phyloP scores from a whole-genome alignment of 2,113 vertebrate species.

The Saccopteryx leptura region DNA sequence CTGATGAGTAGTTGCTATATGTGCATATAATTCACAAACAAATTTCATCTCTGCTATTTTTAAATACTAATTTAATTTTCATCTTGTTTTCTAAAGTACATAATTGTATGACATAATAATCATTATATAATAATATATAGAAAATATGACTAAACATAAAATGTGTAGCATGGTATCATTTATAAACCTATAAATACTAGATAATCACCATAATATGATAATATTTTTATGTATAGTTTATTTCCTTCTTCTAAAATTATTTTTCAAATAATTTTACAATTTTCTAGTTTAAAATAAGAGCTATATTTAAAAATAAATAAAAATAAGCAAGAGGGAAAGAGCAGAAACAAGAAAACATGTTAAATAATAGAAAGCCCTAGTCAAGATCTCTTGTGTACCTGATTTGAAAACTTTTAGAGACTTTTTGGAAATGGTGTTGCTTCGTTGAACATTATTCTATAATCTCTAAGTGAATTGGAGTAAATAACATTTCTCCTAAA shows the following conservation, averaged over 20 bases:
- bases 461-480: conserved; percentile 24
- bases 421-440: conserved; percentile 34
- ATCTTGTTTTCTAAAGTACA: neutral
- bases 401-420: conserved; percentile 25
- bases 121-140: neutral
- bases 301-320: neutral
- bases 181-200: neutral
- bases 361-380: neutral
- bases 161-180: neutral
- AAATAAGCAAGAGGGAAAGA: neutral
- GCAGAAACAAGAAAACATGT: neutral
- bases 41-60: neutral
- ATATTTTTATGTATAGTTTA: neutral
- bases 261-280: neutral
- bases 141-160: neutral
- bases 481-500: conserved; percentile 41
- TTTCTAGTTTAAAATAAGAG: conserved; percentile 45
- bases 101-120: neutral
- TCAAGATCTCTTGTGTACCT: neutral
- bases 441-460: conserved; percentile 18
- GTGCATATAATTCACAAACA: neutral
- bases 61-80: neutral
- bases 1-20: neutral
- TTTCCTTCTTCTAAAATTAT: neutral
- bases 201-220: neutral